Conservation (phyloP, 2,888 invertebrate genomes). For the Drosophila anomelani region DNA sequence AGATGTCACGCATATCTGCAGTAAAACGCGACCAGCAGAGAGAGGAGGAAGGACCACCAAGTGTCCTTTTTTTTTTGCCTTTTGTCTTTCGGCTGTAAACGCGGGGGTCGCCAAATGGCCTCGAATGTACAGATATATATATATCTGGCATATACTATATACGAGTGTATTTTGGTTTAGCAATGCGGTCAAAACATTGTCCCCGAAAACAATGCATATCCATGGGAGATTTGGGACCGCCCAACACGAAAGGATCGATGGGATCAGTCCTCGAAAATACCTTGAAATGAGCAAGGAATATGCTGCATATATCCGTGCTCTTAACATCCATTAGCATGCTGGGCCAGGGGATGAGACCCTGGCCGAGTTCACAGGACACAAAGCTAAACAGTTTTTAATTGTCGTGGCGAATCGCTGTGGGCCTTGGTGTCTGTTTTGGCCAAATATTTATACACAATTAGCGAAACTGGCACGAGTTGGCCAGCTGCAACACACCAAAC, state of each 20-base stretch:
- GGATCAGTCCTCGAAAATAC: conserved; percentile 54
- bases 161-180: conserved; percentile 78
- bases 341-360: conserved; percentile 40
- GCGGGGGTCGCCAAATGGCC: conserved; percentile 42
- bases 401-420: conserved; percentile 56
- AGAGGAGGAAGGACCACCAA: conserved; percentile 35
- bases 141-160: conserved; percentile 26
- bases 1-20: conserved; percentile 71
- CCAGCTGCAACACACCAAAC: conserved; percentile 23
- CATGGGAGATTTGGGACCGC: conserved; percentile 59
- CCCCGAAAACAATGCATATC: conserved; percentile 68
- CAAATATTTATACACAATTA: conserved; percentile 79
- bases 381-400: conserved; percentile 77
- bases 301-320: conserved; percentile 40
- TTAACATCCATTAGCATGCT: conserved; percentile 79
- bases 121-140: neutral
- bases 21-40: conserved; percentile 62
- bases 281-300: conserved; percentile 76
- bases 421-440: conserved; percentile 34
- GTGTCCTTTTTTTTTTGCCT: conserved; percentile 38
- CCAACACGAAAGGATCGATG: conserved; percentile 49
- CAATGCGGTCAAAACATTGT: conserved; percentile 84
- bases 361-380: conserved; percentile 42
- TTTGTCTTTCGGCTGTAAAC: conserved; percentile 34
- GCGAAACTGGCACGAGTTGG: conserved; percentile 74